These are phyloP conservation scores for Epistrophe eligans DNA, from an alignment of 2,888 invertebrate genomes.

Conservation along the genomic window DNA sequence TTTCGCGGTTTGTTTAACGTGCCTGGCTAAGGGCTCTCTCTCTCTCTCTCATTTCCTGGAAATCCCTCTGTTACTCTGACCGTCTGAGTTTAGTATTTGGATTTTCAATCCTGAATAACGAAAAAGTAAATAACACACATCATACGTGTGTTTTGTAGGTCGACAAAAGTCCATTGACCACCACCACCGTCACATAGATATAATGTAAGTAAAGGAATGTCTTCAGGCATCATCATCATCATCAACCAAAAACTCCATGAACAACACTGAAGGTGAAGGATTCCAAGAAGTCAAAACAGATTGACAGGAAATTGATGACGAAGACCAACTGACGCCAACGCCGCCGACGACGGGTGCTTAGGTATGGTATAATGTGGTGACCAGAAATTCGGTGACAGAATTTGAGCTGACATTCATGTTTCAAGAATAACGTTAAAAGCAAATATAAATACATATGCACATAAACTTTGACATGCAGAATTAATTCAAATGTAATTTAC, in stretches of 20 bases:
- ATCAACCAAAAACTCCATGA: not conserved
- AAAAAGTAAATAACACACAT: conserved; percentile 51
- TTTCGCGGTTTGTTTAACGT: not conserved
- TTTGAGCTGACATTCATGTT: conserved; percentile 61
- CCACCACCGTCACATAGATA: not conserved
- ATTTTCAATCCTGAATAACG: conserved; percentile 28
- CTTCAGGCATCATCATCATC: conserved; percentile 36
- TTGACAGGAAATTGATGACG: conserved; percentile 57
- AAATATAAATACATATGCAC: not conserved
- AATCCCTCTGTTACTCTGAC: not conserved
- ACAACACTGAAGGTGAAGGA: not conserved
- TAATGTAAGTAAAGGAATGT: not conserved
- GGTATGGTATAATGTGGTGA: conserved; percentile 7
- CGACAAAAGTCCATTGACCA: conserved; percentile 35
- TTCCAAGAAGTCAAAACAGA: not conserved
- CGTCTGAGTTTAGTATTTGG: conserved; percentile 20
- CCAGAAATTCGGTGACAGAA: conserved; percentile 66
- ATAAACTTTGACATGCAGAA: conserved; percentile 67
- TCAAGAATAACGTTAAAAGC: conserved; percentile 47
- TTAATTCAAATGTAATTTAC: conserved; percentile 75
- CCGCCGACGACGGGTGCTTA: not conserved
- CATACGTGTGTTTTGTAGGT: not conserved
- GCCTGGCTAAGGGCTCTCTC: not conserved
- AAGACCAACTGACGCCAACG: not conserved
- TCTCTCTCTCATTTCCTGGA: not conserved